phyloP scores from a whole-genome alignment of 1,140 invertebrate species.

The Coboldia fuscipes region DNA sequence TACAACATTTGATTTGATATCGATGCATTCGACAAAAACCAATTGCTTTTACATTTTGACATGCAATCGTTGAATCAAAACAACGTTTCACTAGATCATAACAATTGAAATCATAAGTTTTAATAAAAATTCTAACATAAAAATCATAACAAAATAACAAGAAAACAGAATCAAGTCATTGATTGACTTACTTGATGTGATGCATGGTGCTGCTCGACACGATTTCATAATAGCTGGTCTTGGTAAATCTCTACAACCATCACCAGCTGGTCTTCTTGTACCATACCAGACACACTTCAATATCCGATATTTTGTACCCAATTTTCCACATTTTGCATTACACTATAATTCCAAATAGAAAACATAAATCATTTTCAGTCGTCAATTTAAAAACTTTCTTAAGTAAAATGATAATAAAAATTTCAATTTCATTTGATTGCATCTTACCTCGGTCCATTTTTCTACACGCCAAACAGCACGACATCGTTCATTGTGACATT shows the following conservation, averaged over 20 bases:
- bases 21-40: constrained; percentile 60
- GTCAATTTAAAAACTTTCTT: too few species aligned
- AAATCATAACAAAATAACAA: constrained; percentile 3
- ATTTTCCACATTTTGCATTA: constrained; percentile 40
- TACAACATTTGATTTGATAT: constrained; percentile 67
- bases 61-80: constrained; percentile 52
- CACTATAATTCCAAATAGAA: constrained; percentile 31
- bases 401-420: not conserved
- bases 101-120: constrained; percentile 11
- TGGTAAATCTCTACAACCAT: constrained; percentile 49
- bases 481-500: constrained; percentile 60
- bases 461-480: constrained; percentile 65
- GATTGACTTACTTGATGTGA: constrained; percentile 19
- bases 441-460: constrained; percentile 65
- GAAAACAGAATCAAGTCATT: not conserved
- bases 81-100: constrained; percentile 21
- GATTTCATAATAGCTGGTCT: constrained; percentile 52
- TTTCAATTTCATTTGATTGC: not conserved
- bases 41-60: constrained; percentile 57
- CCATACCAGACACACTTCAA: constrained; percentile 76
- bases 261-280: constrained; percentile 56
- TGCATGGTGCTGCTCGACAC: constrained; percentile 46
- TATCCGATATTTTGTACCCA: constrained; percentile 60
- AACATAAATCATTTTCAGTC: constrained; percentile 1
- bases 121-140: not conserved